Evolutionary conservation across 2,113 vertebrate genomes (phyloP).

Genomic region (Chaetodon auriga): DNA sequence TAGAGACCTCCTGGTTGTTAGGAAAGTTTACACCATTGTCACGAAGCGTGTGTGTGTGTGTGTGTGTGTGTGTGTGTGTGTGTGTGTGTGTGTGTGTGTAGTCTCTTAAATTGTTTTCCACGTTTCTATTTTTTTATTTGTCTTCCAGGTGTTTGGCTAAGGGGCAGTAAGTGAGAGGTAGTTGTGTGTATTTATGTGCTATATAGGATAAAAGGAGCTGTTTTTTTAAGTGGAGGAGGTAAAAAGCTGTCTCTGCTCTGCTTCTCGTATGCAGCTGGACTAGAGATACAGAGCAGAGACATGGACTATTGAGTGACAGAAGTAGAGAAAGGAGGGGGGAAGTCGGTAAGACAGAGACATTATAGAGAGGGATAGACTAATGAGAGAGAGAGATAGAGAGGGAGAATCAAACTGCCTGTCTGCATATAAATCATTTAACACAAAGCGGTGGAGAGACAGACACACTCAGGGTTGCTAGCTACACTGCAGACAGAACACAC

Average conservation of each 20-base stretch:
- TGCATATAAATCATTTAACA: slow-evolving; percentile 73
- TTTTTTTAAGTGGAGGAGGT: not conserved
- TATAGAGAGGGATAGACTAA: slow-evolving; percentile 45
- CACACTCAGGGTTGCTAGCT: slow-evolving; percentile 43
- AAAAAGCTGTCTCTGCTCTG: slow-evolving; percentile 8
- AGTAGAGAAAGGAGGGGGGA: slow-evolving; percentile 18
- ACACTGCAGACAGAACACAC: slow-evolving; percentile 31
- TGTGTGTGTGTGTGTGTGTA: no score
- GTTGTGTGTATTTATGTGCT: slow-evolving; percentile 5
- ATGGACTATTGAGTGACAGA: slow-evolving; percentile 36
- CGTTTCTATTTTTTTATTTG: not conserved
- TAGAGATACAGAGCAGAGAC: slow-evolving; percentile 9
- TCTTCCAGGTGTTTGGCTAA: not conserved
- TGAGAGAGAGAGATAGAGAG: slow-evolving; percentile 34
- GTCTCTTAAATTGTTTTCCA: no score
- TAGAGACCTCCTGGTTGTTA: not conserved
- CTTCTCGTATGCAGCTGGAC: slow-evolving; percentile 6
- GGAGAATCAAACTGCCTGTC: slow-evolving; percentile 60
- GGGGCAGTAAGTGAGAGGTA: not conserved
- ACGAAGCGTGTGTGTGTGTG: no score
- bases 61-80: no score
- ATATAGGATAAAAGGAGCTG: not conserved
- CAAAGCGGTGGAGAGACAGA: slow-evolving; percentile 61
- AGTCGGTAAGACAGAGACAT: slow-evolving; percentile 48
- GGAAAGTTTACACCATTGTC: not conserved